phyloP scores from a whole-genome alignment of 2,888 invertebrate genomes.

The Panzeria rudis region DNA sequence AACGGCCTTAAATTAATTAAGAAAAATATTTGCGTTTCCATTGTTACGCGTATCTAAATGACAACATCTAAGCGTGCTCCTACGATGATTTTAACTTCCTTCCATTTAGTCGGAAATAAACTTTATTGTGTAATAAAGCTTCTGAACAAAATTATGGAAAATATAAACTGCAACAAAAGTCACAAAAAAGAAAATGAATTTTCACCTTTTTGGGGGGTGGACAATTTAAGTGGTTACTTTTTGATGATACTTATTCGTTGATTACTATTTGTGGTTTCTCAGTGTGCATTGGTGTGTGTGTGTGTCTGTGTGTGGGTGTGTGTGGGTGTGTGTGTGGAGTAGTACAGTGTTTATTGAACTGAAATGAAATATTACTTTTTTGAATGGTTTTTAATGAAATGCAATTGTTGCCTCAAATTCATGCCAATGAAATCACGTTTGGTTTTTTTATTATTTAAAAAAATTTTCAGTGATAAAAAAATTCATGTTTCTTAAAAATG shows the following conservation, averaged over 20 bases:
- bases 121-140: conserved; percentile 21
- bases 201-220: background rate
- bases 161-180: background rate
- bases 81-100: background rate
- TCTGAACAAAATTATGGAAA: conserved; percentile 25
- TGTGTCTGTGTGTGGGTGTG: background rate
- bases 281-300: too few species aligned
- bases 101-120: background rate
- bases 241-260: background rate
- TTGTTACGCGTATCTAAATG: background rate
- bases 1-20: conserved; percentile 30
- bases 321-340: background rate
- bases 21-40: conserved; percentile 12
- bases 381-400: conserved; percentile 66
- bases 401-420: conserved; percentile 66
- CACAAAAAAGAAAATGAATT: conserved; percentile 5
- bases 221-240: conserved; percentile 19
- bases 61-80: background rate
- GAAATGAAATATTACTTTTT: conserved; percentile 67
- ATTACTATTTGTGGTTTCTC: background rate
- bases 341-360: conserved; percentile 24
- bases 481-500: conserved; percentile 15
- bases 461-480: background rate
- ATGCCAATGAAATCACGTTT: conserved; percentile 31
- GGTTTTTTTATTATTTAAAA: conserved; percentile 7